These are phyloP conservation scores for Amorpha juglandis DNA, from an alignment of 2,888 invertebrate species.

Conservation along the genomic window DNA sequence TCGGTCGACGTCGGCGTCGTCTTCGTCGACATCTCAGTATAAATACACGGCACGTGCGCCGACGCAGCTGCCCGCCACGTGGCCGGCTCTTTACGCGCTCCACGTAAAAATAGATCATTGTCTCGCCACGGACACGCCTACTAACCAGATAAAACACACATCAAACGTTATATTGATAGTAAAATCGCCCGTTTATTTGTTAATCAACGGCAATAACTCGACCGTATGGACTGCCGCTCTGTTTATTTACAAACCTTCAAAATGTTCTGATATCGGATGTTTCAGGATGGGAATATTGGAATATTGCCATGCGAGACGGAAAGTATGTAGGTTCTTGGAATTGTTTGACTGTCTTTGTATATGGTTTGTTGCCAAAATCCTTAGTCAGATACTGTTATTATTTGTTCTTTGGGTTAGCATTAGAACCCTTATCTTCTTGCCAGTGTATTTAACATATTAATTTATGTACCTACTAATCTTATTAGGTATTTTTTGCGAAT, in stretches of 20 bases:
- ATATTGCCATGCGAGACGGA: constrained; percentile 18
- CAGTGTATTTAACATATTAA: background rate
- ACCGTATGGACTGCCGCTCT: background rate
- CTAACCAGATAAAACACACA: constrained; percentile 79
- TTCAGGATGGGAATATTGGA: constrained; percentile 2
- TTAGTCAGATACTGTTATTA: constrained; percentile 27
- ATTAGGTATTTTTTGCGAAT: too few relatives aligned
- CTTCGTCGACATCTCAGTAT: constrained; percentile 59
- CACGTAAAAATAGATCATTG: constrained; percentile 81
- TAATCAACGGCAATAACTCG: constrained; percentile 35
- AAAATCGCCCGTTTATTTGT: constrained; percentile 70
- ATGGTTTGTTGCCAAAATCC: constrained; percentile 32
- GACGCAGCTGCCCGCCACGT: constrained; percentile 81
- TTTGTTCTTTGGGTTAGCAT: background rate
- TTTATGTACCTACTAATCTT: too few relatives aligned
- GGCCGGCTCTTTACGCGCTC: constrained; percentile 73
- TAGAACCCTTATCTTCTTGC: background rate
- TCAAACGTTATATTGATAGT: constrained; percentile 71
- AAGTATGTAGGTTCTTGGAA: constrained; percentile 1
- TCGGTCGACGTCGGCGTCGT: constrained; percentile 45
- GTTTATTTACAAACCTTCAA: constrained; percentile 19
- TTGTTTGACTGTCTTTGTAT: constrained; percentile 1
- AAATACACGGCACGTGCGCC: constrained; percentile 80
- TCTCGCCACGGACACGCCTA: constrained; percentile 76
- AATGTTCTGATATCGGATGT: constrained; percentile 17